A percentile compares a stretch with the other conserved stretches of the same genome.
Evolutionary conservation across 2,797 vertebrate genomes (phyloP).

Genomic region (Microhierax caerulescens): DNA sequence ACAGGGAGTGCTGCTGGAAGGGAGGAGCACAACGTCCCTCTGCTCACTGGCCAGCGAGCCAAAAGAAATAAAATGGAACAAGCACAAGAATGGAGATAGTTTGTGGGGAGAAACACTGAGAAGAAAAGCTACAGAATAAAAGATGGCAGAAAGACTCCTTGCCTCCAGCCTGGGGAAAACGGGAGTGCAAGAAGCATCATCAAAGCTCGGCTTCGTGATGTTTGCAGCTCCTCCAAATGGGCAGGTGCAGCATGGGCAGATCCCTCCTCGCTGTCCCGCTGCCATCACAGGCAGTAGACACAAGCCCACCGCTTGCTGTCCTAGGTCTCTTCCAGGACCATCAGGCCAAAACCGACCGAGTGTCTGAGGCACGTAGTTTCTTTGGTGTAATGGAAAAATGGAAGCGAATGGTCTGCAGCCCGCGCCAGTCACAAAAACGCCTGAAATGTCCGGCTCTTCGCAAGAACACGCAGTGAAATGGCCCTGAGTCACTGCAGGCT

Average conservation of each 20-base stretch:
- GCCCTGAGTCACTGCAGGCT: not conserved
- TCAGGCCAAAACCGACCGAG: rapidly evolving
- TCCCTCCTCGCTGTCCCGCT: not conserved
- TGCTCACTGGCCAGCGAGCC: not conserved
- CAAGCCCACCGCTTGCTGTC: not conserved
- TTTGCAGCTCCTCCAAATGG: not conserved
- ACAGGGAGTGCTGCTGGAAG: not conserved
- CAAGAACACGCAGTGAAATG: rapidly evolving
- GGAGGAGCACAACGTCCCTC: not conserved
- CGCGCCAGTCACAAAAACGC: rapidly evolving
- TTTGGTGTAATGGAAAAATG: rapidly evolving
- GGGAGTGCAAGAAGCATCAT: not conserved
- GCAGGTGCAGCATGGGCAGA: not conserved
- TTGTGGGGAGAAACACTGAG: not conserved
- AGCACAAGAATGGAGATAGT: rapidly evolving
- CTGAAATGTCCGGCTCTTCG: rapidly evolving
- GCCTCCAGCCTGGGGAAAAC: not conserved
- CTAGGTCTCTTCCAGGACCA: not conserved
- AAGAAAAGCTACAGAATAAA: not conserved
- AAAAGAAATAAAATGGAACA: not conserved
- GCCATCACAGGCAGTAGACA: not conserved
- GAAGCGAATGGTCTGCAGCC: rapidly evolving
- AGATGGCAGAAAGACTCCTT: not conserved
- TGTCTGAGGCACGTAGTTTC: rapidly evolving
- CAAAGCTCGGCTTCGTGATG: not conserved